phyloP scores from a whole-genome alignment of 2,888 invertebrate genomes.

The Aphrophora alni region DNA sequence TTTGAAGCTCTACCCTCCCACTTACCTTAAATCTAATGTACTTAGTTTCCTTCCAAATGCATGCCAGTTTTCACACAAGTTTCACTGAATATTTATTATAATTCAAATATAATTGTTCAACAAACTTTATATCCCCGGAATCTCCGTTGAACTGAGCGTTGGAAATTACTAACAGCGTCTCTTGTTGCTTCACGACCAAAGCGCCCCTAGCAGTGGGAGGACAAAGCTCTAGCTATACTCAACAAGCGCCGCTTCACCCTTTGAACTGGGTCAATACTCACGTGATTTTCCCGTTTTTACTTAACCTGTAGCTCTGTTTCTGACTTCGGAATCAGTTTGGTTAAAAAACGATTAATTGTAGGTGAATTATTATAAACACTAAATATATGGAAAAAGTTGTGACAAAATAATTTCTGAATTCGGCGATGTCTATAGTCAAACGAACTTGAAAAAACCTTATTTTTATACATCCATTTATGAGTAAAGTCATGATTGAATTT shows the following conservation, averaged over 20 bases:
- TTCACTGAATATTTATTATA: not conserved
- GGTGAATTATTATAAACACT: no score
- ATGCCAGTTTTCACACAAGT: not conserved
- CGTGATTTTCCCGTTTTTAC: not conserved
- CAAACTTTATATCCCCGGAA: not conserved
- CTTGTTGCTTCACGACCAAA: not conserved
- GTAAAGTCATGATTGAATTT: no score
- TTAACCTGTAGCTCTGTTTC: not conserved
- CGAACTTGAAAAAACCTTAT: no score
- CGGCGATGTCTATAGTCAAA: no score
- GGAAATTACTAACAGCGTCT: not conserved
- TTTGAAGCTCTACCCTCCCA: no score
- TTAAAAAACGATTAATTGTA: no score
- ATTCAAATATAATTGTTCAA: not conserved
- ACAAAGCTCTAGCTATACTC: not conserved
- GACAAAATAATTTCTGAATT: no score
- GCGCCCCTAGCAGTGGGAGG: not conserved
- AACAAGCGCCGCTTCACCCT: not conserved
- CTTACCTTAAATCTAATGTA: not conserved
- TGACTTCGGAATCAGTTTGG: no score
- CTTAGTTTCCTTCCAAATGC: not conserved
- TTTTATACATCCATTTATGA: no score
- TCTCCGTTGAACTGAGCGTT: not conserved
- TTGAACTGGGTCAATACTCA: constrained; percentile 2
- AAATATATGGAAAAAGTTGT: no score